These are phyloP conservation scores for Bradysia coprophila DNA, from an alignment of 1,140 invertebrate genomes.

Conservation along the genomic window DNA sequence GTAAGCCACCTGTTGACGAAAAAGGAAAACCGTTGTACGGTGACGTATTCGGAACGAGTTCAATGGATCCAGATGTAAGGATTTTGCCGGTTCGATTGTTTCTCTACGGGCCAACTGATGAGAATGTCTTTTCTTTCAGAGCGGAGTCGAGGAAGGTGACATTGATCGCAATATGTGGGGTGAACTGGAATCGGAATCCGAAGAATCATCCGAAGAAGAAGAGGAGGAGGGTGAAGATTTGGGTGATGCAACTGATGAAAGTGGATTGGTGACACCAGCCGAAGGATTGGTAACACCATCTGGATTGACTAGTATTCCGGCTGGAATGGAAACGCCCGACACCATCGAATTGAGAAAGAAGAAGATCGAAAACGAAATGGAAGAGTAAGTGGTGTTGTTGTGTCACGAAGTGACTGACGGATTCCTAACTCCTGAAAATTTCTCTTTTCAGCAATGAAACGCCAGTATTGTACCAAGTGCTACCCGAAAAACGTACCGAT, in stretches of 20 bases:
- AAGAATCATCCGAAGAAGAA: constrained; percentile 76
- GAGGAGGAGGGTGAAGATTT: constrained; percentile 57
- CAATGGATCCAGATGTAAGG: constrained; percentile 38
- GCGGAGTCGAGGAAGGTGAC: constrained; percentile 66
- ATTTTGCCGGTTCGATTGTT: no score
- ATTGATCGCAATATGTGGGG: constrained; percentile 92
- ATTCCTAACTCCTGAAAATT: no score
- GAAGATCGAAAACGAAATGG: constrained; percentile 93
- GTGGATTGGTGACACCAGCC: constrained; percentile 56
- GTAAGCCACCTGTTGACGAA: constrained; percentile 99
- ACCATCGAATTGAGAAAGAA: constrained; percentile 95
- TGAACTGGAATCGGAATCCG: constrained; percentile 90
- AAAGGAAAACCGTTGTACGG: constrained; percentile 94
- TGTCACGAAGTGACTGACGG: not conserved
- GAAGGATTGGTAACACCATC: constrained; percentile 89
- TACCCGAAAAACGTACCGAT: constrained; percentile 88
- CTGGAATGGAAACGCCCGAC: constrained; percentile 94
- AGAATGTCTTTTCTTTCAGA: constrained; percentile 22
- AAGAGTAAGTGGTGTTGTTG: constrained; percentile 40
- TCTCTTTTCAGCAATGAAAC: constrained; percentile 50
- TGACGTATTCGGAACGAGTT: constrained; percentile 84
- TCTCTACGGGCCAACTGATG: no score
- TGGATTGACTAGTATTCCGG: constrained; percentile 84
- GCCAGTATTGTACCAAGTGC: constrained; percentile 77
- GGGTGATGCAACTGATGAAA: constrained; percentile 42